A percentile compares a stretch with the other conserved stretches of the same genome.
phyloP scores from a whole-genome alignment of 2,888 invertebrate genomes.

The Diadegma fenestrale region DNA sequence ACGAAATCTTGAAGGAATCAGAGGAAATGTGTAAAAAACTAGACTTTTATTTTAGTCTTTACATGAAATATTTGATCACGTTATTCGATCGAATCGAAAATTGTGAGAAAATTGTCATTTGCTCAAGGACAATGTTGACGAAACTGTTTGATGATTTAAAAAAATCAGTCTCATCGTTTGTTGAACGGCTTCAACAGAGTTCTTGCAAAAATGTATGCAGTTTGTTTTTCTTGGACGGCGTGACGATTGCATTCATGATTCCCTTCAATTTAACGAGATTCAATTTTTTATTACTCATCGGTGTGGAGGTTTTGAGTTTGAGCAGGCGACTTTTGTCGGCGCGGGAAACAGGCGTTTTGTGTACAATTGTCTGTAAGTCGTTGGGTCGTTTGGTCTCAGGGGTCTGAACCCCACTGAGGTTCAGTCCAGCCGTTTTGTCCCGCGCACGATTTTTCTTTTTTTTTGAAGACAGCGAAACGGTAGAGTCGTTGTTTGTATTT shows the following conservation, averaged over 20 bases:
- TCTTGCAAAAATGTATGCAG: slow-evolving; percentile 80
- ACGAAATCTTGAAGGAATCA: not conserved
- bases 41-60: not conserved
- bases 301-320: slow-evolving; percentile 66
- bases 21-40: not conserved
- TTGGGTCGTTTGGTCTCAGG: slow-evolving; percentile 38
- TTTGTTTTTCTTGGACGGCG: slow-evolving; percentile 74
- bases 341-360: slow-evolving; percentile 27
- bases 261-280: slow-evolving; percentile 77
- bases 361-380: slow-evolving; percentile 8
- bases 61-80: not conserved
- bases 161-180: too few species aligned
- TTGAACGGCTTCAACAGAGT: slow-evolving; percentile 71
- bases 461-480: slow-evolving; percentile 68
- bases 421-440: slow-evolving; percentile 85
- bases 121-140: not conserved
- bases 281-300: slow-evolving; percentile 74
- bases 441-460: slow-evolving; percentile 81
- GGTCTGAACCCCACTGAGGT: slow-evolving; percentile 71
- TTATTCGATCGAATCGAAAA: not conserved
- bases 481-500: not conserved
- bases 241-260: slow-evolving; percentile 72
- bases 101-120: not conserved
- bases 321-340: slow-evolving; percentile 59
- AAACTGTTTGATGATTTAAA: too few species aligned